Base-by-base conservation (phyloP, 2,797 vertebrate genomes). In the Graptemys geographica region DNA sequence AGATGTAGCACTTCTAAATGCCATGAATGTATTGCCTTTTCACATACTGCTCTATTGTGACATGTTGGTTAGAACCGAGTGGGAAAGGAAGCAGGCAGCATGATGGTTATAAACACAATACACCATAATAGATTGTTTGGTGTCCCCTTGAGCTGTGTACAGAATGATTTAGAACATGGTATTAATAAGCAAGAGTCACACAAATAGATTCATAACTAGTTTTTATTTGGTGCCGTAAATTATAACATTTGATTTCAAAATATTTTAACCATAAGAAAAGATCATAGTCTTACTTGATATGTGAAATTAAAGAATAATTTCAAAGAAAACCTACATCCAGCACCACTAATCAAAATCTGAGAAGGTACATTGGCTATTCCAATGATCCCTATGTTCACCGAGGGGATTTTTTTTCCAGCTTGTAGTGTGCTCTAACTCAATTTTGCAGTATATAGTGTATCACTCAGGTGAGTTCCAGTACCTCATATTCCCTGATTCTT, bases 371-470 rank as follows among this genome's bases (percentile, higher is more conserved):
- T 55, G n/a, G 85, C 7, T 5, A 69, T 74, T 28, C 12, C 18
- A n/a, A 11, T 2, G 49, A 8, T 37, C 51, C 49, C 41, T 88
- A 93, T 37, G 6, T 82, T 90, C 52, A 87, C 11, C 44, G 27
- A 85, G 11, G 59, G 13, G 55, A 25, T 33, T 44, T 44, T 86
- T 85, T 27, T 44, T 33, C 44, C 52, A 41, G 21, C 8, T 52
- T 53, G 76, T 74, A 85, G n/a, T 16, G 21, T 51, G 9, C n/a
- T 91, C 37, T 52, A 76, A 65, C 72, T 8, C 51, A 44, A 21
- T 94, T 94, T 96, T 83, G 72, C 80, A 44, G 84, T 13, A 69
- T 87, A 92, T 93, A 55, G 56, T 86, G n/a, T 56, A 95, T 80
- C 83, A 2, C 84, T 1, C 79, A 76, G 62, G 28, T 79, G 79